Percentiles rank a stretch among this genome's conserved stretches.
Evolutionary conservation across 2,888 invertebrate genomes (phyloP).

Genomic region (Erpobdella octoculata): DNA sequence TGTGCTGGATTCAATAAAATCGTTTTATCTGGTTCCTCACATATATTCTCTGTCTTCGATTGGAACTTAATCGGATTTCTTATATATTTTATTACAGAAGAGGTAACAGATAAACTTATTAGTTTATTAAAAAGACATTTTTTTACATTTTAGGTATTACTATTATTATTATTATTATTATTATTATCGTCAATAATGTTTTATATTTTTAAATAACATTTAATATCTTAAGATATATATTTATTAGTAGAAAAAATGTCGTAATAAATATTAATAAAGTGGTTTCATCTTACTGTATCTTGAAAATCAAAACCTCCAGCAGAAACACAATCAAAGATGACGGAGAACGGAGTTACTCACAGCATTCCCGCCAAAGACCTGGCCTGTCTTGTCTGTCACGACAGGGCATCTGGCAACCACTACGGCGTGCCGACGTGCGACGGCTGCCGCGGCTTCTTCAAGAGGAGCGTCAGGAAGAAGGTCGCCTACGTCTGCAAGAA

Average conservation of each 20-base stretch:
- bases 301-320: neutral
- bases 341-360: neutral
- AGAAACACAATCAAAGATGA: neutral
- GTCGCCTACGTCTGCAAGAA: conserved; percentile 87
- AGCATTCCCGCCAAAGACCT: conserved; percentile 50
- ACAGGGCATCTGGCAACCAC: conserved; percentile 55
- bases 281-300: too few species aligned
- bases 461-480: conserved; percentile 77
- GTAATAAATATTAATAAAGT: too few species aligned
- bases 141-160: neutral
- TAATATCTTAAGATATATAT: neutral
- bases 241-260: too few species aligned
- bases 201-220: neutral
- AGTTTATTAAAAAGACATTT: neutral
- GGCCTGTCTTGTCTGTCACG: conserved; percentile 53
- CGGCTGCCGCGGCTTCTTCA: conserved; percentile 77
- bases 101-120: neutral
- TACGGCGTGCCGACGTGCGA: conserved; percentile 57
- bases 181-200: neutral
- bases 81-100: too few species aligned
- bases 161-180: neutral
- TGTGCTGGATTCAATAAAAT: too few species aligned
- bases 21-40: too few species aligned
- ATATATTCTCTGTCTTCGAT: too few species aligned
- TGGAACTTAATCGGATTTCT: too few species aligned